phyloP scores from a whole-genome alignment of 2,797 vertebrate genomes.

The Melanotaenia pygmaea region DNA sequence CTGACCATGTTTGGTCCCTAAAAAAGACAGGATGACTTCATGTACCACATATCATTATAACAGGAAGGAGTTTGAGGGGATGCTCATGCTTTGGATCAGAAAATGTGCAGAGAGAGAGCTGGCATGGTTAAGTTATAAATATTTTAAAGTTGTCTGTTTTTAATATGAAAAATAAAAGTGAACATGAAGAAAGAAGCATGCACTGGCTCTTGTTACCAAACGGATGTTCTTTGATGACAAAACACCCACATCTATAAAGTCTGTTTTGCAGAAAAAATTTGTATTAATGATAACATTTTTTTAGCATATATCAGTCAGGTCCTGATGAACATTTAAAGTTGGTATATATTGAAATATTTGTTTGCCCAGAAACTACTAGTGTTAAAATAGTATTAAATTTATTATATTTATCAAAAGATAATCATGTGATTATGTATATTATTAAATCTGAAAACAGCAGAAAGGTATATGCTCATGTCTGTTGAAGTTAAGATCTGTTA shows the following conservation, averaged over 20 bases:
- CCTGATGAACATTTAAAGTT: neutral
- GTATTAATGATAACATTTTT: neutral
- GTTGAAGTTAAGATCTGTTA: slow-evolving; percentile 23
- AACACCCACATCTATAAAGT: too few relatives aligned
- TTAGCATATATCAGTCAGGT: neutral
- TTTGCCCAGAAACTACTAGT: neutral
- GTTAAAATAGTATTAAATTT: neutral
- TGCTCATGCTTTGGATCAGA: neutral
- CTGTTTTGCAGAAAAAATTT: neutral
- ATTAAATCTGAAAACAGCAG: neutral
- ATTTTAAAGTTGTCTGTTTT: neutral
- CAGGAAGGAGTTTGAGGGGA: neutral
- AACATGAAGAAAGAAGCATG: neutral
- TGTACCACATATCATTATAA: neutral
- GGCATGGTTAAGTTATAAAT: neutral
- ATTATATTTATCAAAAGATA: too few relatives aligned
- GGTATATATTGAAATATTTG: neutral
- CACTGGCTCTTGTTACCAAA: too few relatives aligned
- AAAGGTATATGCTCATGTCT: slow-evolving; percentile 22
- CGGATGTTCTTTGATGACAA: too few relatives aligned
- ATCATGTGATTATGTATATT: too few relatives aligned
- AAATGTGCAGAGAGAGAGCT: neutral
- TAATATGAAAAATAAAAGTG: neutral
- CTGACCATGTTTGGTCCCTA: too few relatives aligned
- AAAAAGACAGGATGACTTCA: neutral